Evolutionary conservation across 2,888 invertebrate species (phyloP), one percentile per base, ranked within the genome.

Genomic region (Catocala sponsa): DNA sequence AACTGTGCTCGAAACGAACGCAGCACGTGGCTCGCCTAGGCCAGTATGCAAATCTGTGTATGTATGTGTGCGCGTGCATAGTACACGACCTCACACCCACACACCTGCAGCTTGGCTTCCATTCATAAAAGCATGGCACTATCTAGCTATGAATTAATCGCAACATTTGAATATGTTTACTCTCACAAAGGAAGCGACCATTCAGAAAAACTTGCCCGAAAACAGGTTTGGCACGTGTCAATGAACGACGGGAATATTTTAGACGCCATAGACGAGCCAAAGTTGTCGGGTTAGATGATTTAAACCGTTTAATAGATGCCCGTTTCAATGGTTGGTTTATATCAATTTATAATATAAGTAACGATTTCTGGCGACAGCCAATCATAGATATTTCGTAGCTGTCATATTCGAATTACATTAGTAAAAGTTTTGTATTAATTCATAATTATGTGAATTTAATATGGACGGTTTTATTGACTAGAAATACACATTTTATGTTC

Each of bases 161-260:
- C 94, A 92, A 94, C 93, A 92, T 94, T 94, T 92, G 92, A 94
- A 94, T 94, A 92, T 91, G 92, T 93, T 92, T 91, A 92, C 91
- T 88, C 91, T 91, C 79, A 92, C 92, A 92, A 92, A 93, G 91
- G 94, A 93, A 93, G 91, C 92, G 89, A 87, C 92, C 94, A 93
- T 94, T 94, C 86, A 93, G 89, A 91, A 93, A 93, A 93, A 91
- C 91, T 89, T 78, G 89, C 88, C 89, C 86, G 84, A 87, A 89
- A 94, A 94, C 93, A 82, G 92, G 94, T 94, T 94, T 87, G 87
- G 94, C 94, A 91, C 94, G 94, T 93, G 94, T 94, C 94, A 94
- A 94, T 91, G 94, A 92, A 94, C 94, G 94, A 84, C 83, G 87
- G 90, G 91, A 89, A 91, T 88, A 91, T 90, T 92, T 93, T 88